phyloP scores from a whole-genome alignment of 2,113 vertebrate species.

The Proteles cristata region DNA sequence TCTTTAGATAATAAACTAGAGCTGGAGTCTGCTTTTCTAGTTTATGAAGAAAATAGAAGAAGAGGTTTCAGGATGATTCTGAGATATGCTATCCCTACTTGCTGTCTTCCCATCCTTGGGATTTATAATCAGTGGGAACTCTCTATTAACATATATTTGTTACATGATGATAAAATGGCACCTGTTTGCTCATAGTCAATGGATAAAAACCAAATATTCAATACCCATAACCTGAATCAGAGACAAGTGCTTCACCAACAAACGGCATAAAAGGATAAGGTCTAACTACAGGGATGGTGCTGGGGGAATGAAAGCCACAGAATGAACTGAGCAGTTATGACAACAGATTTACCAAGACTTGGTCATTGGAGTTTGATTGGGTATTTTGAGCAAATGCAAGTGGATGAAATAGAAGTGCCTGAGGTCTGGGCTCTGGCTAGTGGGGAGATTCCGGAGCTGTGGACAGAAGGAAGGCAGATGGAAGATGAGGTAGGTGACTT shows the following conservation, averaged over 20 bases:
- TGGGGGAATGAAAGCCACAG: background rate
- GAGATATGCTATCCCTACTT: background rate
- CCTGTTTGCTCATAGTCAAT: background rate
- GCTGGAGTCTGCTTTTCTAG: background rate
- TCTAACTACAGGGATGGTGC: background rate
- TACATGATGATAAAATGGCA: no score
- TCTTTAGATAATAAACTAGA: background rate
- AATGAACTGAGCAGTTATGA: background rate
- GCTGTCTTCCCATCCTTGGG: background rate
- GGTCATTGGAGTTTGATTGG: background rate
- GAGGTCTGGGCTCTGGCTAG: background rate
- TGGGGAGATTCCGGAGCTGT: background rate
- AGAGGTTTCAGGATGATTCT: background rate
- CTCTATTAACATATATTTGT: background rate
- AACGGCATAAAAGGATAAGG: background rate
- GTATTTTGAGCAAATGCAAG: background rate
- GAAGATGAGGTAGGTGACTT: background rate
- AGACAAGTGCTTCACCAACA: background rate
- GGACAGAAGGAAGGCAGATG: background rate
- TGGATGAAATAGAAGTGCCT: background rate
- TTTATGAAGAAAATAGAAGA: background rate
- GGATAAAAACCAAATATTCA: background rate
- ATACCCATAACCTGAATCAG: background rate
- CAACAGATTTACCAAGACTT: background rate
- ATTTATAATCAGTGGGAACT: background rate